A percentile compares a stretch with the other conserved stretches of the same genome.
Conservation (phyloP, 2,797 vertebrate species). For the Sebastes itinus region DNA sequence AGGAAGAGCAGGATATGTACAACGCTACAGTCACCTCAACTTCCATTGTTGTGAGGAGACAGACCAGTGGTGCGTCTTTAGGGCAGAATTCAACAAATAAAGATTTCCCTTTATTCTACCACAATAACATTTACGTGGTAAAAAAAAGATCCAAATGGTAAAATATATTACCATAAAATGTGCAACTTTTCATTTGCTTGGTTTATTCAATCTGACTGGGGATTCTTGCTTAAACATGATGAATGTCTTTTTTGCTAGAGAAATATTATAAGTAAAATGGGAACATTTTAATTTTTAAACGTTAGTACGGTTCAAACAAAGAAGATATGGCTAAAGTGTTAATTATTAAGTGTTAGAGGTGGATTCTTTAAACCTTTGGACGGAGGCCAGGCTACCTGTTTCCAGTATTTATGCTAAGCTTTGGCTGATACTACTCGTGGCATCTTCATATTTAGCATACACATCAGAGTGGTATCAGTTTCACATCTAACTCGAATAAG, state of each 20-base stretch:
- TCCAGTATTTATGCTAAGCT: not conserved
- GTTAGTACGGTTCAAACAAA: not conserved
- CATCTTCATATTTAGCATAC: not conserved
- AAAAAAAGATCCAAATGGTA: not conserved
- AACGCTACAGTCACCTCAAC: slow-evolving; percentile 70
- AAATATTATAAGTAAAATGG: not conserved
- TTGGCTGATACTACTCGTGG: rapidly evolving
- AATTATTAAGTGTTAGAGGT: not conserved
- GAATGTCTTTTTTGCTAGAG: not conserved
- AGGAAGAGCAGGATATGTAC: not conserved
- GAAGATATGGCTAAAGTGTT: not conserved
- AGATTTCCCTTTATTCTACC: not conserved
- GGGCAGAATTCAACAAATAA: not conserved
- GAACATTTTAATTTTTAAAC: not conserved
- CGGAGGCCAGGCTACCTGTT: not conserved
- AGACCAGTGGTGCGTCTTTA: slow-evolving; percentile 18
- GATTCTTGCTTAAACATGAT: not conserved
- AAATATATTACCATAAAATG: not conserved
- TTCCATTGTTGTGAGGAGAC: slow-evolving; percentile 56
- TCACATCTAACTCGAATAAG: not conserved
- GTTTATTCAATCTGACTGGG: not conserved
- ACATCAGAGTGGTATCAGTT: not conserved
- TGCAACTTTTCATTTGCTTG: not conserved
- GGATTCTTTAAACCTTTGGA: not conserved
- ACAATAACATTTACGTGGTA: not conserved